phyloP scores from a whole-genome alignment of 1,140 invertebrate genomes.

The Macrosteles quadrilineatus region DNA sequence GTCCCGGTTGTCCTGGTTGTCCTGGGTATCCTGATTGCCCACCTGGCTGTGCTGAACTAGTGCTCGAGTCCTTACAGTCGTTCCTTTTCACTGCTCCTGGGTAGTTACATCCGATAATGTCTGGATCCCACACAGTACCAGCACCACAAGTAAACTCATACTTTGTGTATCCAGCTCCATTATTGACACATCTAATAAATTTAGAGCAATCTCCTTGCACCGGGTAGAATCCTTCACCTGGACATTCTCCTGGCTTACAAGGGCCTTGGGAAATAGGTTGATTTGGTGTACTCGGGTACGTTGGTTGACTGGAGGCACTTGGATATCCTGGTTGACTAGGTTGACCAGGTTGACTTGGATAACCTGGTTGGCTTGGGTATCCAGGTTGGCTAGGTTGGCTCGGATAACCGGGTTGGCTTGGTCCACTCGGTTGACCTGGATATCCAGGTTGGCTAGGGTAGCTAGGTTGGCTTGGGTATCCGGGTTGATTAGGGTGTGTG shows the following conservation, averaged over 20 bases:
- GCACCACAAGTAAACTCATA: constrained; percentile 51
- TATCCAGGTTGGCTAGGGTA: background rate
- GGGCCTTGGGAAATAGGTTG: constrained; percentile 7
- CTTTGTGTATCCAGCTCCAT: constrained; percentile 49
- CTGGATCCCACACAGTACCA: constrained; percentile 54
- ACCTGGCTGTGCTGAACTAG: constrained; percentile 21
- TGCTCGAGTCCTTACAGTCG: constrained; percentile 30
- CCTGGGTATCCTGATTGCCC: background rate
- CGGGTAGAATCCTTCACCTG: constrained; percentile 59
- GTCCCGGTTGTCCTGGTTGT: constrained; percentile 5
- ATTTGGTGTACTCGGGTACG: constrained; percentile 6
- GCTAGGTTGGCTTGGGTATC: background rate
- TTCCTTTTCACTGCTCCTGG: constrained; percentile 47
- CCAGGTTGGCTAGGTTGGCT: constrained; percentile 13
- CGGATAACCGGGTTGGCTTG: constrained; percentile 1
- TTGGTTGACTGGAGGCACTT: constrained; percentile 1
- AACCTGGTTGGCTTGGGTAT: constrained; percentile 27
- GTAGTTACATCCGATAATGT: constrained; percentile 54
- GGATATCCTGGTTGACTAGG: background rate
- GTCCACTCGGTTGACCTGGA: background rate
- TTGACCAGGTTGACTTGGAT: constrained; percentile 1
- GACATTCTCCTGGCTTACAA: constrained; percentile 45
- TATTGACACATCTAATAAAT: constrained; percentile 51
- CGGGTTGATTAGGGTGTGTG: background rate
- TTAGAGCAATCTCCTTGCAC: constrained; percentile 51